A percentile compares a stretch with the other conserved stretches of the same genome.
These are phyloP conservation scores for Chloroclystis v-ata DNA, from an alignment of 2,888 invertebrate genomes.

Conservation along the genomic window DNA sequence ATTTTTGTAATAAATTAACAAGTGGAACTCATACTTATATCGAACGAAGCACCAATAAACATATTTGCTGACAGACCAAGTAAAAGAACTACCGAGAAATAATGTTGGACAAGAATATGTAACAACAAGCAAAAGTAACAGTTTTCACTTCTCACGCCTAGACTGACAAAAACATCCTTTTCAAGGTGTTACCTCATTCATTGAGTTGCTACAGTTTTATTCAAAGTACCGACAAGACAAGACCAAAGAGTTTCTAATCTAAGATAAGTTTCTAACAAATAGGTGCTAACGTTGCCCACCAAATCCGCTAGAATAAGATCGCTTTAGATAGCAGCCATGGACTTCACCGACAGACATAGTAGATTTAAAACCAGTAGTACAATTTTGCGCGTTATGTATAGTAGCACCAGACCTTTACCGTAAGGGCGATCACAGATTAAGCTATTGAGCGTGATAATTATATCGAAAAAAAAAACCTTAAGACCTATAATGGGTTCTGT, in stretches of 20 bases:
- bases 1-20: too few species aligned
- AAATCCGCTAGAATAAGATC: conserved; percentile 24
- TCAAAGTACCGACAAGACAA: conserved; percentile 28
- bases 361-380: background rate
- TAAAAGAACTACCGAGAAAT: too few species aligned
- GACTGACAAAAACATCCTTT: conserved; percentile 8
- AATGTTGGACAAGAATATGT: too few species aligned
- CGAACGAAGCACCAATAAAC: too few species aligned
- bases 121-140: conserved; percentile 4
- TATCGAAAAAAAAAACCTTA: too few species aligned
- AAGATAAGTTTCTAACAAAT: conserved; percentile 41
- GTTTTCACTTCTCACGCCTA: conserved; percentile 19
- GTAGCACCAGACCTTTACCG: too few species aligned
- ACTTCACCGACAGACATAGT: conserved; percentile 18
- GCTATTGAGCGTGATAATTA: too few species aligned
- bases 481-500: too few species aligned
- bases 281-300: conserved; percentile 34
- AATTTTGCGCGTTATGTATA: too few species aligned
- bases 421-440: too few species aligned
- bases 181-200: conserved; percentile 15
- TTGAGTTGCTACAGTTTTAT: conserved; percentile 13
- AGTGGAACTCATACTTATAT: too few species aligned
- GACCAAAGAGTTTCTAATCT: conserved; percentile 26
- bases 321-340: conserved; percentile 33
- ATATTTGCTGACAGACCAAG: too few species aligned